Evolutionary conservation across 92 coral and sea anemone species (phyloP), one percentile per base, ranked within the genome.

Genomic region (Porites cylindrica): DNA sequence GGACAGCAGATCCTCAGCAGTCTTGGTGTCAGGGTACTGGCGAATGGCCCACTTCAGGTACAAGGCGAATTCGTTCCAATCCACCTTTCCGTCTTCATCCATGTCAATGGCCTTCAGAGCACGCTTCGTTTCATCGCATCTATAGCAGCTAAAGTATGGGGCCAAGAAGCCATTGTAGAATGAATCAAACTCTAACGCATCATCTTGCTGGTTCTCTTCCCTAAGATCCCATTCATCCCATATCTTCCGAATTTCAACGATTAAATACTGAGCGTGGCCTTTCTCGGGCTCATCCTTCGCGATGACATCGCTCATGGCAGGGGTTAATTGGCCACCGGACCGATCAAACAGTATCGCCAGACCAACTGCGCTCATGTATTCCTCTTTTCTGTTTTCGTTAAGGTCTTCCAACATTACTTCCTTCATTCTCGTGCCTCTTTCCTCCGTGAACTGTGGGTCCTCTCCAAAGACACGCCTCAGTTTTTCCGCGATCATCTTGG

Each of bases 401-500:
- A 93, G 96, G 85, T 93, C 96, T 90, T 90, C 92, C 71, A 93
- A 67, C 96, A 93, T 93, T 13, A 82, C 91, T 69, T 83, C 89
- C 66, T 43, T 73, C 96, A 93, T 93, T 79, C 91, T 87, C 32
- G 73, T 19, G 78, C 65, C 93, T 60, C 85, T 80, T 52, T 87
- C 90, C 67, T 85, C 88, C 23, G 96, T 93, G 86, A 93, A 93
- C 77, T 90, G 91, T 51, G 84, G 75, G 69, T 93, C 89, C 66
- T 86, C 88, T 1, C 96, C 96, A 87, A 86, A 93, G 80, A 93
- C 67, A 10, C 24, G 68, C 61, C 54, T 24, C 58, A 92, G 89
- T 23, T 93, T 66, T 58, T 77, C 90, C 6, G 20, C 75, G 51
- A 86, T 76, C 90, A 86, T 86, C 7, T 19, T 56, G 11, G 79